phyloP scores from a whole-genome alignment of 2,888 invertebrate species.

The Dinocampus coccinellae region DNA sequence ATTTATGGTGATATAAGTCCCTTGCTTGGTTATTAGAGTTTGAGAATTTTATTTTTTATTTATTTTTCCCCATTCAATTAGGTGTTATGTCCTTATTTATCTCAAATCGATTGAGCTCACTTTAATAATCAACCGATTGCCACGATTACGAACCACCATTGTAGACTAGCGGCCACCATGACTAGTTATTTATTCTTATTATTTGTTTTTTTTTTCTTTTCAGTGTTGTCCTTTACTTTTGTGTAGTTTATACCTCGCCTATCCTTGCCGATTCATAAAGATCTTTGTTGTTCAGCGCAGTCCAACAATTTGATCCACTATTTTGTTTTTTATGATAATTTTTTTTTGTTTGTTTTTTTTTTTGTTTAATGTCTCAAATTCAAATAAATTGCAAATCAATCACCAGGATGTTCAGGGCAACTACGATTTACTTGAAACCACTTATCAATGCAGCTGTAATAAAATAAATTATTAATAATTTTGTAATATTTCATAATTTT shows the following conservation, averaged over 20 bases:
- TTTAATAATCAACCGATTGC: slow-evolving; percentile 55
- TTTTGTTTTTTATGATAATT: no score
- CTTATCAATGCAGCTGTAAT: slow-evolving; percentile 96
- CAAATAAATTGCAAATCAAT: slow-evolving; percentile 72
- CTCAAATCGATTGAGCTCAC: slow-evolving; percentile 57
- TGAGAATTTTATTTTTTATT: slow-evolving; percentile 49
- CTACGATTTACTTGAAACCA: slow-evolving; percentile 99
- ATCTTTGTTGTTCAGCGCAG: slow-evolving; percentile 48
- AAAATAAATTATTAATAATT: slow-evolving; percentile 10
- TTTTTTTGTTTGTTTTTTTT: slow-evolving; percentile 31
- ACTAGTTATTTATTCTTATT: slow-evolving; percentile 63
- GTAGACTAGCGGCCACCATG: slow-evolving; percentile 69
- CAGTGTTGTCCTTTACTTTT: slow-evolving; percentile 27
- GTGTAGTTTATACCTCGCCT: slow-evolving; percentile 44
- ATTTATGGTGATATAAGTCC: slow-evolving; percentile 57
- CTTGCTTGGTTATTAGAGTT: slow-evolving; percentile 52
- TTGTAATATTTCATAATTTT: background rate
- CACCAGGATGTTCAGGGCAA: slow-evolving; percentile 98
- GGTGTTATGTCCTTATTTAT: slow-evolving; percentile 22
- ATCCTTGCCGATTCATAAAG: slow-evolving; percentile 45
- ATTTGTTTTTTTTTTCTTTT: slow-evolving; percentile 44
- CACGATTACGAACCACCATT: slow-evolving; percentile 61
- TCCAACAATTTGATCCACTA: slow-evolving; percentile 58
- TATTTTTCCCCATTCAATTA: slow-evolving; percentile 14
- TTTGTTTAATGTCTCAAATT: slow-evolving; percentile 48